Conservation (phyloP, 2,797 vertebrate species). For the Sebastes flavidus region DNA sequence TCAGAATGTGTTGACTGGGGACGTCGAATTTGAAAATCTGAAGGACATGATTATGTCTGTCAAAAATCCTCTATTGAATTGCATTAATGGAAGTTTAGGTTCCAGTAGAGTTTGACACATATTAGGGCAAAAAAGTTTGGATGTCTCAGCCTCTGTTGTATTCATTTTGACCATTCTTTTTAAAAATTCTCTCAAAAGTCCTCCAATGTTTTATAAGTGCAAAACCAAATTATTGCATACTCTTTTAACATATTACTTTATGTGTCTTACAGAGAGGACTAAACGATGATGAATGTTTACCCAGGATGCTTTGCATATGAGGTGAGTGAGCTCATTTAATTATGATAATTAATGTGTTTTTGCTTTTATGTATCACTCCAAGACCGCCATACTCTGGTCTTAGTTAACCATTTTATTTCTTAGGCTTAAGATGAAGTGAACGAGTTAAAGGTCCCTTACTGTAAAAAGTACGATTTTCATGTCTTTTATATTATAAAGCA, state of each 20-base stretch:
- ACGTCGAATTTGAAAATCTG: background rate
- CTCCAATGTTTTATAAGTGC: background rate
- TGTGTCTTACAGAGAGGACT: slow-evolving; percentile 30
- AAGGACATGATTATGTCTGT: too few relatives aligned
- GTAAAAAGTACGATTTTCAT: too few relatives aligned
- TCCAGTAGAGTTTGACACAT: too few relatives aligned
- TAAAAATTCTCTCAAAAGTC: background rate
- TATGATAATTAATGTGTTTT: background rate
- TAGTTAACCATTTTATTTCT: background rate
- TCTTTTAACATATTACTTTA: background rate
- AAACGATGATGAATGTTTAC: slow-evolving; percentile 37
- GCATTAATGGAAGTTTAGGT: background rate
- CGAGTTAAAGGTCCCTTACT: too few relatives aligned
- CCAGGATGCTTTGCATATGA: slow-evolving; percentile 46
- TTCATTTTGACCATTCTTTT: background rate
- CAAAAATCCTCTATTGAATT: background rate
- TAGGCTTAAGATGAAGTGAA: background rate
- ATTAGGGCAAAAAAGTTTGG: too few relatives aligned
- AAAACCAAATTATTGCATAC: background rate
- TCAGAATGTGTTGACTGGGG: too few relatives aligned
- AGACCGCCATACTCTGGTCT: background rate
- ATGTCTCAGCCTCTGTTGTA: too few relatives aligned
- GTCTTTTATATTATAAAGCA: too few relatives aligned
- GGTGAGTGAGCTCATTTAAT: slow-evolving; percentile 27
- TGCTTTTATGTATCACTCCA: background rate